Evolutionary conservation across 2,113 vertebrate genomes (phyloP), one percentile per base, ranked within the genome.

Genomic region (Clinocottus analis): DNA sequence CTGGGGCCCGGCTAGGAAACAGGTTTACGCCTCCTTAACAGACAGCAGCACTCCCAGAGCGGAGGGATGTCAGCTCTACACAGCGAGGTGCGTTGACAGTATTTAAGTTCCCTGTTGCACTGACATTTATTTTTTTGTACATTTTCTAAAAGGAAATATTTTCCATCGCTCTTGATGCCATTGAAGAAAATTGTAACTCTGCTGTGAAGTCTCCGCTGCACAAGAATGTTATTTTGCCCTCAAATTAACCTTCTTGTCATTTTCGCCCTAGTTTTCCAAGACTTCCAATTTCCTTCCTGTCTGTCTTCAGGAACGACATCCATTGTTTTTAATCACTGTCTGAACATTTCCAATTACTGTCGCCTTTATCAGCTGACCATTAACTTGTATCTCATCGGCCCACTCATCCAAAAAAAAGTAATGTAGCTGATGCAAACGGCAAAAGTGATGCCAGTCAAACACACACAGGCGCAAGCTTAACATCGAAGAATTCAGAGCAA

Each of bases 1-100:
- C 82, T 92, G 90, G 90, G 90, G 93, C 89, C 93, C 93, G 77
- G 65, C 89, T 91, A 94, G 93, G 92, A 95, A 95, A 95, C 93
- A 94, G 92, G 90, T 92, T 94, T 92, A 25, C 73, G 78, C 85
- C 89, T 85, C 83, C 81, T 41, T 80, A 91, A 90, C 88, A 89
- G 85, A 86, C 84, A 88, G 62, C 79, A 86, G 43, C 45, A 70
- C 85, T 90, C 89, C 90, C 83, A 80, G 79, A 80, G 79, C n/a
- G 49, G 79, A 85, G 80, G 83, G 75, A 83, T 72, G 84, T 79
- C 73, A 49, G 69, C 62, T 63, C 47, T 39, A 27, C 31, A 64
- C 10, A 33, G 47, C 10, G 47, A 61, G 21, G 25, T 25, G 31
- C 47, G 23, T 31, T 31, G 21, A 35, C 35, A 56, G 53, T 8